Conservation (phyloP, 2,797 vertebrate genomes). For the Ctenopoma multispine region DNA sequence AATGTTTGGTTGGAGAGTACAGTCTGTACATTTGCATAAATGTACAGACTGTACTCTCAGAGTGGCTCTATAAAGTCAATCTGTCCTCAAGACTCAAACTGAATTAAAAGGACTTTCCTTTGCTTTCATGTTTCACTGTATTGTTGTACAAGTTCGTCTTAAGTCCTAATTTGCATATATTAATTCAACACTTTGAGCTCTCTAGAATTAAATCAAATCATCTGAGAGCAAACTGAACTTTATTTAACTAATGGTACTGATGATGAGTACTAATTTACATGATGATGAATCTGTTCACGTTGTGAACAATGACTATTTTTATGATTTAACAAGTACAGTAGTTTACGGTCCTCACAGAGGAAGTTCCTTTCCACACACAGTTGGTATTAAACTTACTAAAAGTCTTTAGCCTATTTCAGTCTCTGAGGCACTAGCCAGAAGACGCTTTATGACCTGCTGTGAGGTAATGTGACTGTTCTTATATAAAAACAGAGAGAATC, state of each 20-base stretch:
- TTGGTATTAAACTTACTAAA: background rate
- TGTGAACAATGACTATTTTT: background rate
- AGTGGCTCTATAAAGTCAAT: background rate
- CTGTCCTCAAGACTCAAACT: background rate
- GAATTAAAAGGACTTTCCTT: background rate
- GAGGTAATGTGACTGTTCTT: background rate
- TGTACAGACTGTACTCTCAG: background rate
- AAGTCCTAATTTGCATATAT: background rate
- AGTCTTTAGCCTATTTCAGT: background rate
- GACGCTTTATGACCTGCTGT: background rate
- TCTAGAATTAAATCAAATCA: background rate
- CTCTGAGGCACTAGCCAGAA: background rate
- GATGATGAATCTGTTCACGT: background rate
- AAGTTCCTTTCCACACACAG: background rate
- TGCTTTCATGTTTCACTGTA: background rate
- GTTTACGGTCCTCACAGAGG: background rate
- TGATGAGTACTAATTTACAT: background rate
- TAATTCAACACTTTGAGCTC: background rate
- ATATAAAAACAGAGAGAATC: background rate
- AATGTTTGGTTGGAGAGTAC: background rate
- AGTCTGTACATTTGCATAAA: background rate
- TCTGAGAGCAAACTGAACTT: background rate
- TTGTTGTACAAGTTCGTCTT: background rate
- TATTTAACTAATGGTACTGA: background rate
- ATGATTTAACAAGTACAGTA: background rate